These are phyloP conservation scores for Delia radicum DNA, from an alignment of 1,140 invertebrate species.

Conservation along the genomic window DNA sequence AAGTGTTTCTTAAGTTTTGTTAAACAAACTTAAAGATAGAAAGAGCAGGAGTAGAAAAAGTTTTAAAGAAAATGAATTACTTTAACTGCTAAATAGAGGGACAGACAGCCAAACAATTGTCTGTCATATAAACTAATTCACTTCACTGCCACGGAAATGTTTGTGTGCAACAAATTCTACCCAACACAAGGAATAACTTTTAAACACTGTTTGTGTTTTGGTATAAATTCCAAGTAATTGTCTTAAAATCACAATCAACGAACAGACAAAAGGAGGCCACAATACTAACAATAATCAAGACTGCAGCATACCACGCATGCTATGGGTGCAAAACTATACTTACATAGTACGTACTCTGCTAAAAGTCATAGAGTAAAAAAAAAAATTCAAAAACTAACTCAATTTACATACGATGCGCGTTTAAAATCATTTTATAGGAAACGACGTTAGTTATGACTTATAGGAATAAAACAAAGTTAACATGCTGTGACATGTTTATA, in stretches of 20 bases:
- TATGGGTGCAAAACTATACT: not conserved
- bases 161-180: not conserved
- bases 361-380: too few relatives aligned
- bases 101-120: too few relatives aligned
- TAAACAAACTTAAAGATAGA: too few relatives aligned
- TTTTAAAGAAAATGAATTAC: too few relatives aligned
- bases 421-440: not conserved
- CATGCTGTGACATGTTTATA: too few relatives aligned
- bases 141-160: not conserved
- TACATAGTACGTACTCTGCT: too few relatives aligned
- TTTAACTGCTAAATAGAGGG: too few relatives aligned
- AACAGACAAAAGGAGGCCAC: not conserved
- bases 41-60: too few relatives aligned
- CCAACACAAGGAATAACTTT: not conserved
- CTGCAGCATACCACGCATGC: not conserved
- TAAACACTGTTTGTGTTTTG: not conserved
- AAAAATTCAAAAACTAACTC: not conserved
- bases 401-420: not conserved
- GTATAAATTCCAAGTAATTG: not conserved
- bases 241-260: not conserved
- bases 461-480: too few relatives aligned
- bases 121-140: not conserved
- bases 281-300: not conserved
- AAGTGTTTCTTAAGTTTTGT: too few relatives aligned
- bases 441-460: not conserved